These are phyloP conservation scores for Glaucopsyche alexis DNA, from an alignment of 2,888 invertebrate species.

Conservation along the genomic window DNA sequence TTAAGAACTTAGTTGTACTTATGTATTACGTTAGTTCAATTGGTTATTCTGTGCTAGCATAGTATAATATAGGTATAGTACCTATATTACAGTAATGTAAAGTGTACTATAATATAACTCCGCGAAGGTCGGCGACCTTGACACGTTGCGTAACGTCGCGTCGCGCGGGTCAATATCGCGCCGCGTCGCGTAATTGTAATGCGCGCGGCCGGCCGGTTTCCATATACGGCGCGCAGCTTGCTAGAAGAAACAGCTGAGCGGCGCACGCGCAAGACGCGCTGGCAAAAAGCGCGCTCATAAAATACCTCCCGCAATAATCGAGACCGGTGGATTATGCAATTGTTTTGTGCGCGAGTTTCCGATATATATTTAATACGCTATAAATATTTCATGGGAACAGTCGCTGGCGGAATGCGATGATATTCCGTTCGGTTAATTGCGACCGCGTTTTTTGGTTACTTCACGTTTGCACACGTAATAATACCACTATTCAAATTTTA, in stretches of 20 bases:
- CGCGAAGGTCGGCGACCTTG: conserved; percentile 63
- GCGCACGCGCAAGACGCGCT: conserved; percentile 75
- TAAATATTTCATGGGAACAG: conserved; percentile 28
- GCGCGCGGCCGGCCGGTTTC: conserved; percentile 65
- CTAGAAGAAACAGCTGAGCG: conserved; percentile 77
- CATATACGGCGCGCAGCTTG: conserved; percentile 76
- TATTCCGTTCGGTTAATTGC: conserved; percentile 4
- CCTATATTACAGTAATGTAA: too few species aligned
- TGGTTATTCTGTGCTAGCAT: too few species aligned
- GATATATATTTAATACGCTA: conserved; percentile 22
- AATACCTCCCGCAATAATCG: conserved; percentile 42
- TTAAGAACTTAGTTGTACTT: not conserved
- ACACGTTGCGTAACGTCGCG: conserved; percentile 59
- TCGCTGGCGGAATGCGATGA: conserved; percentile 5
- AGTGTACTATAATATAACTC: conserved; percentile 43
- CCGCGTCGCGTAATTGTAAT: conserved; percentile 58
- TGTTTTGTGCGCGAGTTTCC: conserved; percentile 27
- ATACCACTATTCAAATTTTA: too few species aligned
- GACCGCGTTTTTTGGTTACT: not conserved
- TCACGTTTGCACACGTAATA: not conserved
- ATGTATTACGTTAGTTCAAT: not conserved
- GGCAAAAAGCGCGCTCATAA: conserved; percentile 65
- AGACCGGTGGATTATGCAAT: conserved; percentile 26
- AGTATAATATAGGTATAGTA: too few species aligned
- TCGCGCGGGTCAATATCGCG: conserved; percentile 71